A percentile compares a stretch with the other conserved stretches of the same genome.
These are phyloP conservation scores for Lymantria dispar DNA, from an alignment of 2,888 invertebrate genomes.

Conservation along the genomic window DNA sequence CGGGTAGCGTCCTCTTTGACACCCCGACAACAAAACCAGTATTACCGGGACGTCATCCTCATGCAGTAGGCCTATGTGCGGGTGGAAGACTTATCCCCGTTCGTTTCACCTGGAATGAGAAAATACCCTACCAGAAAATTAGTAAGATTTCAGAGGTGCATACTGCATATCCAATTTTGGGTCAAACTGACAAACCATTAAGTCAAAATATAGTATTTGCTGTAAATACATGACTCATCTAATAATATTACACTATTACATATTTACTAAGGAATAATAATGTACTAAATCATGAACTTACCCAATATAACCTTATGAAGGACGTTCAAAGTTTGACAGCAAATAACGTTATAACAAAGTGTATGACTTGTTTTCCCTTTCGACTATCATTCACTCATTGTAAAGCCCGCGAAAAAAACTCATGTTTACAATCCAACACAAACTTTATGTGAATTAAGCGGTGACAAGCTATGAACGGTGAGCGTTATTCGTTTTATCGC, in stretches of 20 bases:
- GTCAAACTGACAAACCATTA: too few species aligned
- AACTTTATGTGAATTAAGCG: slow-evolving; percentile 38
- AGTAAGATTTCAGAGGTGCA: too few species aligned
- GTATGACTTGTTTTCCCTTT: slow-evolving; percentile 61
- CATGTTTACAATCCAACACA: slow-evolving; percentile 63
- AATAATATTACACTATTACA: slow-evolving; percentile 4
- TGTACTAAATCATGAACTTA: slow-evolving; percentile 26
- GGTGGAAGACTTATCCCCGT: too few species aligned
- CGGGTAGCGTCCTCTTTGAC: too few species aligned
- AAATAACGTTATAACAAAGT: slow-evolving; percentile 57
- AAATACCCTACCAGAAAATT: too few species aligned
- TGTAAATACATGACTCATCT: neutral
- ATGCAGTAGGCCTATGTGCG: too few species aligned
- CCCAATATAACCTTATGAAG: slow-evolving; percentile 26
- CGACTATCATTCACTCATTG: slow-evolving; percentile 54
- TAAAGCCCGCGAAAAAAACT: slow-evolving; percentile 51
- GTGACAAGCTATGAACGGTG: slow-evolving; percentile 22
- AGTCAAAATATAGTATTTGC: too few species aligned
- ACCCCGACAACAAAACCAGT: too few species aligned
- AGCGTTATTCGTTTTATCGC: slow-evolving; percentile 8
- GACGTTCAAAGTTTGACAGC: slow-evolving; percentile 41
- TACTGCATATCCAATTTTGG: too few species aligned
- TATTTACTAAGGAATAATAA: slow-evolving; percentile 14
- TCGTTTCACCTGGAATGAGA: too few species aligned
- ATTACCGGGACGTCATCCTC: too few species aligned